Evolutionary conservation across 2,113 vertebrate species (phyloP).

Genomic region (Perognathus longimembris): DNA sequence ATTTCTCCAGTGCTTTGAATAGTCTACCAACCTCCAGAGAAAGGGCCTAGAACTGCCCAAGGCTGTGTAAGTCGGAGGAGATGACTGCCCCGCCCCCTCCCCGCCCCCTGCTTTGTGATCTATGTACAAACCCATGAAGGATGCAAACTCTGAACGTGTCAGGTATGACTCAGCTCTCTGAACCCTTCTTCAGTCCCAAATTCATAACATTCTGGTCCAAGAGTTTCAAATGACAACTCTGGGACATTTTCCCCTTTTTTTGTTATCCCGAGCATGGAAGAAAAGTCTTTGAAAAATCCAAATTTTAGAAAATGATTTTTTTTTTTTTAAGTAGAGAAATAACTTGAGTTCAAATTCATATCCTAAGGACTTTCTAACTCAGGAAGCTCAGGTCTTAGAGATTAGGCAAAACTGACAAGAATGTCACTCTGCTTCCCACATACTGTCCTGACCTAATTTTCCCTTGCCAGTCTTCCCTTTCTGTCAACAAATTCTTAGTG

Average conservation of each 20-base stretch:
- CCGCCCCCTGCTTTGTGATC: neutral
- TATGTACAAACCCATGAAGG: neutral
- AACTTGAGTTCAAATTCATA: neutral
- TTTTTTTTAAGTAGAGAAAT: neutral
- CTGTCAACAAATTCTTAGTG: slow-evolving; percentile 58
- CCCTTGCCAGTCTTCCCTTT: slow-evolving; percentile 30
- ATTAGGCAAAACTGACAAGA: slow-evolving; percentile 62
- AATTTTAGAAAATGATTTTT: neutral
- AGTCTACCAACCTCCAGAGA: neutral
- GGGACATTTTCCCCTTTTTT: neutral
- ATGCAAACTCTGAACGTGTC: neutral
- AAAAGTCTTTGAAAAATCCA: neutral
- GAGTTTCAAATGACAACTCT: neutral
- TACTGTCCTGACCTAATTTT: slow-evolving; percentile 71
- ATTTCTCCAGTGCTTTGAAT: neutral
- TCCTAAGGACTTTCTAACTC: slow-evolving; percentile 37
- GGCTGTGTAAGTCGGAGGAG: neutral
- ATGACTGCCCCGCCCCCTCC: neutral
- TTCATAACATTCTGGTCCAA: neutral
- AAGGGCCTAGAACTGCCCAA: neutral
- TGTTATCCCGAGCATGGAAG: neutral
- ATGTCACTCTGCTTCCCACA: slow-evolving; percentile 54
- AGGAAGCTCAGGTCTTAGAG: slow-evolving; percentile 18
- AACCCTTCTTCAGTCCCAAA: neutral
- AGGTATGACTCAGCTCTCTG: neutral